phyloP scores from a whole-genome alignment of 2,888 invertebrate species.

The Mimachlamys varia region DNA sequence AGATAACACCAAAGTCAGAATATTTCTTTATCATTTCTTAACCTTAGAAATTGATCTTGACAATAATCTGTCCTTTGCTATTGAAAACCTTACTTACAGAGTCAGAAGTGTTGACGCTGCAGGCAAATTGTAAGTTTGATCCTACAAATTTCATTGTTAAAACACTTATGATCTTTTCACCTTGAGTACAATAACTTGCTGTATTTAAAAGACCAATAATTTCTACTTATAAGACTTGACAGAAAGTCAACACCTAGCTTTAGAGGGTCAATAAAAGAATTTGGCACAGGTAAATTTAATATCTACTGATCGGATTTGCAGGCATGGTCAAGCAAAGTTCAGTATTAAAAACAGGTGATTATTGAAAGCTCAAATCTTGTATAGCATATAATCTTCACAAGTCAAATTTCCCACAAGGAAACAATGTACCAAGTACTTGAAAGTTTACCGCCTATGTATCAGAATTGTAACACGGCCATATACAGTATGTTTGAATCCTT shows the following conservation, averaged over 20 bases:
- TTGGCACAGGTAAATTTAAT: constrained; percentile 3
- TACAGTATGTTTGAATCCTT: no score
- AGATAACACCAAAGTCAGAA: neutral
- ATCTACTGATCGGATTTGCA: neutral
- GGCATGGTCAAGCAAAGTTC: constrained; percentile 3
- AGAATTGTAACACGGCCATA: neutral
- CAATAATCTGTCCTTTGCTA: neutral
- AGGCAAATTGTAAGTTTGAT: neutral
- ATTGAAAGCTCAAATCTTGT: neutral
- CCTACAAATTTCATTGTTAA: constrained; percentile 6
- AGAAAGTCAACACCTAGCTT: constrained; percentile 10
- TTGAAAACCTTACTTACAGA: neutral
- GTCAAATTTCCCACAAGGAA: neutral
- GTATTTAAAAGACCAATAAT: constrained; percentile 10
- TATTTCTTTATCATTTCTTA: neutral
- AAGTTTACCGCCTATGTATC: neutral
- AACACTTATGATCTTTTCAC: constrained; percentile 26
- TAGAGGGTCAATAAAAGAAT: neutral
- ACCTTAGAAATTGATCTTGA: constrained; percentile 24
- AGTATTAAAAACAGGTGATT: neutral
- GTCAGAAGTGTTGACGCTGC: constrained; percentile 9
- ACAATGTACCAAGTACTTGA: neutral
- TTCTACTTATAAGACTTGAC: neutral
- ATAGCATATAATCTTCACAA: neutral
- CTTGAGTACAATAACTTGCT: constrained; percentile 5